These are phyloP conservation scores for Aeoliscus strigatus DNA, from an alignment of 2,797 vertebrate species.

Conservation along the genomic window DNA sequence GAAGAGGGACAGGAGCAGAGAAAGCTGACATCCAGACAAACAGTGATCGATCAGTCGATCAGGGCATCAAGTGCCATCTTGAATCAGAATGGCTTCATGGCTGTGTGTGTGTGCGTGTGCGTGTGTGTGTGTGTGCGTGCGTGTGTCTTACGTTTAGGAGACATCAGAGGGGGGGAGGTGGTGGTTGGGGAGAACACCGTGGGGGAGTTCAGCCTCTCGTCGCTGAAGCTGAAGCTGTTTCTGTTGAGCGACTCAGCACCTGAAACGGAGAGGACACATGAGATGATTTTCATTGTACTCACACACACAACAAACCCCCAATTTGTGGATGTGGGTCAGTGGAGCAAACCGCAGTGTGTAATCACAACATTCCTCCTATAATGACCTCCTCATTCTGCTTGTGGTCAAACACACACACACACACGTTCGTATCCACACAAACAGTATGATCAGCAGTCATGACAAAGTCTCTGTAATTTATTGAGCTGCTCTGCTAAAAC, in stretches of 20 bases:
- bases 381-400: conserved; percentile 38
- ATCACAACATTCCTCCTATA: conserved; percentile 54
- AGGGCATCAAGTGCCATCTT: no score
- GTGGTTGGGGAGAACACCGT: conserved; percentile 71
- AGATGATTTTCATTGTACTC: neutral
- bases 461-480: no score
- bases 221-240: conserved; percentile 91
- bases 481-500: neutral
- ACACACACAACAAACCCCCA: conserved; percentile 7
- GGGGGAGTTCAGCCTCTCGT: conserved; percentile 91
- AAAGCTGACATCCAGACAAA: no score
- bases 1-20: no score
- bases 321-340: conserved; percentile 36
- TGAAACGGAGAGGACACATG: conserved; percentile 46
- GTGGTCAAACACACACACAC: conserved; percentile 18
- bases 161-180: conserved; percentile 70
- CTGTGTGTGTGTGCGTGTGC: no score
- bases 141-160: conserved; percentile 80
- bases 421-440: conserved; percentile 19
- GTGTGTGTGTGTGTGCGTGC: no score
- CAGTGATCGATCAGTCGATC: no score
- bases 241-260: conserved; percentile 89
- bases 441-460: neutral
- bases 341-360: conserved; percentile 32
- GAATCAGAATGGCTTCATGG: no score